A percentile compares a stretch with the other conserved stretches of the same genome.
Conservation (phyloP, 2,888 invertebrate species). For the Cyaniris semiargus region DNA sequence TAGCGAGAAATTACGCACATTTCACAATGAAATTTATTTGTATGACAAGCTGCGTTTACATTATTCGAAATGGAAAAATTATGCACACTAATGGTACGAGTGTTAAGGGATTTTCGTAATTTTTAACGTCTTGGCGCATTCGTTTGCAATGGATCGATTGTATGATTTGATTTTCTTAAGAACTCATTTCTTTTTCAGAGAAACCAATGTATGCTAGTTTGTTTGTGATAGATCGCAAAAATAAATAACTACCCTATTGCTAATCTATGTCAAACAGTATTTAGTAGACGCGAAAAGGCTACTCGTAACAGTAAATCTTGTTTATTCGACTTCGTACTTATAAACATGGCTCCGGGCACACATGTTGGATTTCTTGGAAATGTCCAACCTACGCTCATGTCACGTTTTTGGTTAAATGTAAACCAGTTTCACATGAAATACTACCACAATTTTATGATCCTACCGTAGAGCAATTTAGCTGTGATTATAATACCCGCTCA, state of each 20-base stretch:
- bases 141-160: background rate
- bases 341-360: background rate
- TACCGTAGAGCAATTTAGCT: background rate
- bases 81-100: slow-evolving; percentile 11
- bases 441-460: background rate
- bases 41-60: background rate
- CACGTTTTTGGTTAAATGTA: background rate
- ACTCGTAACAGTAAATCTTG: background rate
- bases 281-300: no score
- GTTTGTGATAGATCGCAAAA: no score
- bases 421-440: background rate
- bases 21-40: slow-evolving; percentile 34
- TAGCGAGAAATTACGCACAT: slow-evolving; percentile 46
- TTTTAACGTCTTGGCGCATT: background rate
- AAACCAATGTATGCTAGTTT: no score
- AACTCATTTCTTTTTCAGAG: no score
- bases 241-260: no score
- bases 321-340: background rate
- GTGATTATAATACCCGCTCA: no score
- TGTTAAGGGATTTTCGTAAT: background rate
- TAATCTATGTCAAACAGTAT: no score
- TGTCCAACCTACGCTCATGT: background rate
- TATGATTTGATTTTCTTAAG: background rate
- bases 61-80: slow-evolving; percentile 15
- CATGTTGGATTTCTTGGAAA: background rate